Conservation (phyloP, 2,797 vertebrate genomes). For the Sebastes reedi region DNA sequence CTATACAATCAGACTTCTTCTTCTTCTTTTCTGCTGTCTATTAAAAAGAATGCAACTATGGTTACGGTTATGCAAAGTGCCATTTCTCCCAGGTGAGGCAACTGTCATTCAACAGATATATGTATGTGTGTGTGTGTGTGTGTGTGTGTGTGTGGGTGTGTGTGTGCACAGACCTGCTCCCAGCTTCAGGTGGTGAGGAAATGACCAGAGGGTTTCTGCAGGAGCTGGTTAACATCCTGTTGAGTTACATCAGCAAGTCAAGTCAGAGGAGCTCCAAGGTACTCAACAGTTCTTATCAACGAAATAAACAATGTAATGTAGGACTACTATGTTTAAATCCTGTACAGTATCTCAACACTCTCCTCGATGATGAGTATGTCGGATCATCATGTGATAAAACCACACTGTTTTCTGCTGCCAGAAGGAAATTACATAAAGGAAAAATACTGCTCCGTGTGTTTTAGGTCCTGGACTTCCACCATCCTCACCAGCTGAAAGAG, state of each 20-base stretch:
- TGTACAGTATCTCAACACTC: not conserved
- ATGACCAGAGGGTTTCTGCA: constrained; percentile 74
- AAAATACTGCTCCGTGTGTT: not conserved
- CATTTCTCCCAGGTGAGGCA: not conserved
- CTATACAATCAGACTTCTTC: no score
- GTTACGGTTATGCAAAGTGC: not conserved
- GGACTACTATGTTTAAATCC: not conserved
- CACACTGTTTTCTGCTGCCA: not conserved
- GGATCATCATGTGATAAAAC: not conserved
- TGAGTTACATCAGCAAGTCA: constrained; percentile 75
- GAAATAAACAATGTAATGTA: no score
- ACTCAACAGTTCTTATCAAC: not conserved
- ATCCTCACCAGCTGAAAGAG: constrained; percentile 79
- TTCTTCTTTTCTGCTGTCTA: no score
- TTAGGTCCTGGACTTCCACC: constrained; percentile 79
- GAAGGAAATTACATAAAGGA: not conserved
- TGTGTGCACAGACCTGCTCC: constrained; percentile 70
- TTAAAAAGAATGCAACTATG: no score
- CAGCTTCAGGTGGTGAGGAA: constrained; percentile 63
- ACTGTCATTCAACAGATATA: not conserved
- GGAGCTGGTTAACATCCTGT: constrained; percentile 75
- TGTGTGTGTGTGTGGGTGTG: constrained; percentile 2
- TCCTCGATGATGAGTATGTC: not conserved
- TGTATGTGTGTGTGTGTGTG: not conserved
- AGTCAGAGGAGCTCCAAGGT: constrained; percentile 76